Base-by-base conservation (phyloP, 2,113 vertebrate genomes). In the Lamprologus sp. region DNA sequence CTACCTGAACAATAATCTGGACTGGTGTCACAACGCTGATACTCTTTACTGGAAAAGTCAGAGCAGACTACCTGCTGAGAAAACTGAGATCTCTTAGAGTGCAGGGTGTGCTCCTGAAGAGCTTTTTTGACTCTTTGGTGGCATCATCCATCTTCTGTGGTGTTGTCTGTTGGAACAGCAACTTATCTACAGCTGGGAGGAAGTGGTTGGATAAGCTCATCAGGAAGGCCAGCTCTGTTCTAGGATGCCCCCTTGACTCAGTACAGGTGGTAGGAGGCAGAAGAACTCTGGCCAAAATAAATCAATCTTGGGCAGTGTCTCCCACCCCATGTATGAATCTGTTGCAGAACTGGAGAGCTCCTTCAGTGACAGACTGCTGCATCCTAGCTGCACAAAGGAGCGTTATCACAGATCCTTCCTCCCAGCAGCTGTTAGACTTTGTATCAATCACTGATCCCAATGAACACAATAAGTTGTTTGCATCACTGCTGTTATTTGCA, bases 21-120 rank as follows among this genome's bases (percentile, higher is more conserved):
- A 35, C 58, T 63, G 58, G 58, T n/a, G 58, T 63, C 58, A 63
- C 9, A 63, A 63, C 0, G 9, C 17, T 35, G 17, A 63, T 19
- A 0, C 28, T 11, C 58, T 33, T 35, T 63, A 35, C 17, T 0
- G 1, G 31, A 63, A 63, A 3, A 11, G 31, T 63, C 9, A 63
- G 58, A 63, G 9, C 58, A 63, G 31, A 63, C 28, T 63, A 63
- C 6, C 31, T 35, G 17, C 58, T 12, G 31, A 63, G 58, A 37
- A 37, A 31, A 60, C 8, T 58, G 26, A 63, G 17, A 63, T 11
- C 15, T 63, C 15, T 63, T 63, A 19, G 58, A 63, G 31, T 63
- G 15, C 58, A 33, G 28, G 28, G 58, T 19, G 28, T 35, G 58
- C 31, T 35, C 31, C 31, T 35, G 31, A 63, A 63, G 0, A 63